Percentiles rank a stretch among this genome's conserved stretches.
These are phyloP conservation scores for Nycticorax nycticorax DNA, from an alignment of 2,113 vertebrate genomes.

Conservation along the genomic window DNA sequence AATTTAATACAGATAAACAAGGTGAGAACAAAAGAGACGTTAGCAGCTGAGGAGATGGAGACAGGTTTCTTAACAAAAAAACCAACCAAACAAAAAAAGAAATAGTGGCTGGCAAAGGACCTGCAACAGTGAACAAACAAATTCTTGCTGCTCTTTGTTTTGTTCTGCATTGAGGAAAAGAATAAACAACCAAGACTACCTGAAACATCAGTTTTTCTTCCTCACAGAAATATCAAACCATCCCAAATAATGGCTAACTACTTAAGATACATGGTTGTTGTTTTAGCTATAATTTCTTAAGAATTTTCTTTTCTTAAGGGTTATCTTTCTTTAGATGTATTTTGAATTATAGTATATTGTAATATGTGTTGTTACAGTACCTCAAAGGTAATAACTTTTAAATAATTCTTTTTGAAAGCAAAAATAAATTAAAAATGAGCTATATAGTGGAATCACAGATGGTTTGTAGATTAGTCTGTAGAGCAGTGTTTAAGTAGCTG, in stretches of 20 bases:
- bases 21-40: not conserved
- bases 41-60: not conserved
- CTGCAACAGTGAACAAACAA: not conserved
- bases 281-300: not conserved
- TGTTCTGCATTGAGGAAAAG: not conserved
- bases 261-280: not conserved
- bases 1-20: not conserved
- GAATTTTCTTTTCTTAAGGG: not conserved
- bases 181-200: not conserved
- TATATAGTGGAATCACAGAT: not conserved
- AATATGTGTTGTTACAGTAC: not conserved
- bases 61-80: not conserved
- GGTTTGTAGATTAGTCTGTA: not conserved
- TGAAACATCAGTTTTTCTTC: not conserved
- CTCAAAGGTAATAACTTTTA: not conserved
- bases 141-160: not conserved
- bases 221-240: not conserved
- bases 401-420: not conserved
- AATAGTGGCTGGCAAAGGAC: accelerated
- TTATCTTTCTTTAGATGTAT: not conserved
- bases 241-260: not conserved
- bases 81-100: no score
- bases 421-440: not conserved
- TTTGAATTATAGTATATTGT: not conserved
- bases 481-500: not conserved